These are phyloP conservation scores for Cossypha niveicapilla DNA, from an alignment of 2,797 vertebrate genomes.

Conservation along the genomic window DNA sequence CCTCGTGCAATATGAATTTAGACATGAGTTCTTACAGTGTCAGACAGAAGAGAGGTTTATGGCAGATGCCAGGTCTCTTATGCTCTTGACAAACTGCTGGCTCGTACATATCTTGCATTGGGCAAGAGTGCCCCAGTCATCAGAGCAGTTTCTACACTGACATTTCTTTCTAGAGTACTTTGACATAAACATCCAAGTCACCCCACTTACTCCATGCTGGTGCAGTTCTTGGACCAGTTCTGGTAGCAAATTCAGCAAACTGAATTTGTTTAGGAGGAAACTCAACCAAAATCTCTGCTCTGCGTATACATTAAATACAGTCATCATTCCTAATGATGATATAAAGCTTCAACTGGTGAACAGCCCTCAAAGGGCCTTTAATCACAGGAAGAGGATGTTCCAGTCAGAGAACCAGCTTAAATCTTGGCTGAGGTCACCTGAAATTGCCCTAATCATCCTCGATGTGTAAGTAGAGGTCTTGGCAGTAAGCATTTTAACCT, in stretches of 20 bases:
- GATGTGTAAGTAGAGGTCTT: not conserved
- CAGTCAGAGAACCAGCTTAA: not conserved
- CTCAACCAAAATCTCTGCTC: not conserved
- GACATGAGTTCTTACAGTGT: not conserved
- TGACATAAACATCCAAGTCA: not conserved
- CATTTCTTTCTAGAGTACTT: not conserved
- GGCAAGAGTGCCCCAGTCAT: not conserved
- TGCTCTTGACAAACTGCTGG: not conserved
- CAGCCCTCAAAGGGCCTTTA: not conserved
- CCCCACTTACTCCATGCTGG: not conserved
- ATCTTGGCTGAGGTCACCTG: not conserved
- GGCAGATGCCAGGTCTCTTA: not conserved
- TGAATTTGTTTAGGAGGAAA: not conserved
- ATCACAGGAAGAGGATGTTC: not conserved
- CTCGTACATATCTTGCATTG: not conserved
- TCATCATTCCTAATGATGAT: not conserved
- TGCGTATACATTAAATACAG: not conserved
- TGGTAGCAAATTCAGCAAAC: not conserved
- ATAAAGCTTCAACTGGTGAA: not conserved
- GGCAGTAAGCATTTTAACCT: not conserved
- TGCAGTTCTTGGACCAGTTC: conserved; percentile 22
- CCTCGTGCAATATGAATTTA: not conserved
- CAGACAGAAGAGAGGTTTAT: not conserved
- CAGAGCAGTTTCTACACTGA: not conserved
- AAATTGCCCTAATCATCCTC: not conserved